Base-by-base conservation (phyloP, 2,888 invertebrate genomes). In the Cantharis rufa region DNA sequence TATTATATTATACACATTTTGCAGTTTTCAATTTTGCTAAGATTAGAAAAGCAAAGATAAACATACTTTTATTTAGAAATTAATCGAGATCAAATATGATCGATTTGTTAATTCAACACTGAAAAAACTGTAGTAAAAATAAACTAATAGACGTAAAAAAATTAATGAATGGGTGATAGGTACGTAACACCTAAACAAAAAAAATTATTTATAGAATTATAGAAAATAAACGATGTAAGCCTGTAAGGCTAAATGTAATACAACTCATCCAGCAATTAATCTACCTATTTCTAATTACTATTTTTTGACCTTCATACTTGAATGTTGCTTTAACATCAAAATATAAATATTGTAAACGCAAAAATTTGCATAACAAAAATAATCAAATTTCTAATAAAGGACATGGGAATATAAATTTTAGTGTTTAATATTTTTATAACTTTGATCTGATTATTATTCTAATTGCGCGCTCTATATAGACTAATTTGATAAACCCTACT, bases 231-330 rank as follows among this genome's bases (percentile, higher is more conserved):
- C 7, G 1, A 7, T 24, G 21, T 0, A 24, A 24, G 7, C 21
- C 13, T 13, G 13, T 32, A 71, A 71, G 71, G 71, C 27, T 62
- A 71, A 63, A 71, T 71, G 71, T 64, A 71, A 71, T 24, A 64
- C 71, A 71, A 71, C 24, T 15, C 28, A 63, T 11, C 15, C 27
- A 13, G 63, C 28, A 71, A 71, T 62, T 13, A 71, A 71, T 71
- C 71, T 16, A 64, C n/a, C 64, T 32, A 32, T 32, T 32, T 32
- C 32, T 32, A 32, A 32, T 32, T 13, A 32, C 5, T 32, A 32
- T 32, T 32, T 32, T 32, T 32, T 32, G 32, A 32, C 32, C 32
- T 32, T 32, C 32, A 32, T 32, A 32, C 32, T 32, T 32, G 13
- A 32, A 32, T 32, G 32, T n/a, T 32, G 13, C 32, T 32, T 32